These are phyloP conservation scores for Ruditapes philippinarum DNA, from an alignment of 1,140 invertebrate species.

Conservation along the genomic window DNA sequence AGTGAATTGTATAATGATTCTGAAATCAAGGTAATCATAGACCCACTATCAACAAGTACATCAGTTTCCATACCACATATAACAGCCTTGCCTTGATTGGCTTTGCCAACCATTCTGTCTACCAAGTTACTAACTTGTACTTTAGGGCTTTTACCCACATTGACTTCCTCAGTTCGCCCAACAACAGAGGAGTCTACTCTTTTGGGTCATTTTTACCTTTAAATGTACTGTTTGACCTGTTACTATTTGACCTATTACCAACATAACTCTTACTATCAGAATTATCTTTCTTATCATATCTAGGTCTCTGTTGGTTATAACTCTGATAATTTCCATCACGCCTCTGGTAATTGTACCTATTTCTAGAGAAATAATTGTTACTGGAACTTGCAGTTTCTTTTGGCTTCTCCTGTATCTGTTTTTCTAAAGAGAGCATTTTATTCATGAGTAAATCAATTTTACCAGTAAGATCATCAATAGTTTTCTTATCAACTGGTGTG, in stretches of 20 bases:
- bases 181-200: conserved; percentile 15
- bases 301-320: background rate
- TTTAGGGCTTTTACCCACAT: background rate
- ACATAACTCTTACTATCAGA: background rate
- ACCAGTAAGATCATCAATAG: background rate
- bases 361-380: background rate
- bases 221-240: background rate
- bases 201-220: background rate
- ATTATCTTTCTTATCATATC: background rate
- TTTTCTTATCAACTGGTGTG: background rate
- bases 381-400: background rate
- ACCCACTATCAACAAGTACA: conserved; percentile 3
- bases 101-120: background rate
- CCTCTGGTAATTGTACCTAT: background rate
- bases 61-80: background rate
- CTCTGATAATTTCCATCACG: background rate
- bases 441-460: conserved; percentile 16
- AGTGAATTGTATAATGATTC: background rate
- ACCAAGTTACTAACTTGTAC: background rate
- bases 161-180: conserved; percentile 29
- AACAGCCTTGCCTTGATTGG: background rate
- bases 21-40: background rate
- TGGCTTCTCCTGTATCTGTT: background rate
- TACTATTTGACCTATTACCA: too few species aligned
- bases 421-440: background rate